Evolutionary conservation across 2,113 vertebrate genomes (phyloP).

Genomic region (Carettochelys insculpta): DNA sequence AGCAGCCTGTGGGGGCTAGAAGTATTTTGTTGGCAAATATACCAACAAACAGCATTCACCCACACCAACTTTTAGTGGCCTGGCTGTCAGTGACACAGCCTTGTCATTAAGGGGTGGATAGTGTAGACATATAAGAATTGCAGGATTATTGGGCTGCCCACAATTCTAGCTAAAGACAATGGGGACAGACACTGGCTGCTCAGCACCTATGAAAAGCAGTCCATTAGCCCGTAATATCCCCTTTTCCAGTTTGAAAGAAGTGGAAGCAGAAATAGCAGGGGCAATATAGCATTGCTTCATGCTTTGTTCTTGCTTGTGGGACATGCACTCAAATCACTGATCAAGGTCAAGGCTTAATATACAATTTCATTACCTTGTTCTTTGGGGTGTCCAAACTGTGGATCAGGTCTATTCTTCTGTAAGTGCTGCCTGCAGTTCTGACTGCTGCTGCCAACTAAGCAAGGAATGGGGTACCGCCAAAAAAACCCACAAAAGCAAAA

Average conservation of each 20-base stretch:
- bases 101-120: too few relatives aligned
- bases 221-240: not conserved
- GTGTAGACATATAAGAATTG: too few relatives aligned
- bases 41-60: too few relatives aligned
- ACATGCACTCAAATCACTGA: not conserved
- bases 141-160: fast-evolving
- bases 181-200: not conserved
- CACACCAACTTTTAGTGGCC: too few relatives aligned
- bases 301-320: not conserved
- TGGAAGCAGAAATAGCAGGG: not conserved
- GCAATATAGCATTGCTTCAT: fast-evolving
- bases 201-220: not conserved
- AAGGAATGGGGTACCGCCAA: not conserved
- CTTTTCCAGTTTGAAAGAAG: not conserved
- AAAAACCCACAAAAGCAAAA: too few relatives aligned
- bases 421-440: not conserved
- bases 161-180: not conserved
- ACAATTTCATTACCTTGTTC: not conserved
- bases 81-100: too few relatives aligned
- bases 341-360: not conserved
- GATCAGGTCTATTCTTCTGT: not conserved
- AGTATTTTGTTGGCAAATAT: too few relatives aligned
- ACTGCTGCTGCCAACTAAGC: not conserved
- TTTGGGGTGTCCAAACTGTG: not conserved
- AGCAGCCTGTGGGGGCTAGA: too few relatives aligned